A percentile compares a stretch with the other conserved stretches of the same genome.
Evolutionary conservation across 2,888 invertebrate species (phyloP).

Genomic region (Scaptomyza reducta): DNA sequence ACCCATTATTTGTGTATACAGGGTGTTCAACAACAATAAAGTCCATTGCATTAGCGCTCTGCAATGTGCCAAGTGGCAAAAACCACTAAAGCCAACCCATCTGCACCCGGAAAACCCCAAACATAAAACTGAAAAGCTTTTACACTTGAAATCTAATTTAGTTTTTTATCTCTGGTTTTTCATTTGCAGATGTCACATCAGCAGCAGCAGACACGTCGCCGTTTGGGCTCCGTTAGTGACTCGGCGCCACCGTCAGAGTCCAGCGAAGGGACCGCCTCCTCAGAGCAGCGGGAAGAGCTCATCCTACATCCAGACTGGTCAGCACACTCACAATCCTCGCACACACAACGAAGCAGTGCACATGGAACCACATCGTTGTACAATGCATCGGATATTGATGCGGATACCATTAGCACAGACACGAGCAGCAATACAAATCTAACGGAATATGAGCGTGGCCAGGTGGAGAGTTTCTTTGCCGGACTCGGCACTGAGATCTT

Average conservation of each 20-base stretch:
- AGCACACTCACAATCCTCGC: constrained; percentile 61
- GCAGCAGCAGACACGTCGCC: constrained; percentile 83
- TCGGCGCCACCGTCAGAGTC: constrained; percentile 85
- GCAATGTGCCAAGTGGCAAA: constrained; percentile 32
- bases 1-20: neutral
- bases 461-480: constrained; percentile 90
- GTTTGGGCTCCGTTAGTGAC: constrained; percentile 87
- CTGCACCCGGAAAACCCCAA: constrained; percentile 6
- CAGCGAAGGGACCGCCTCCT: constrained; percentile 86
- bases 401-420: constrained; percentile 83
- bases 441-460: constrained; percentile 87
- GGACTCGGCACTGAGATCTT: constrained; percentile 91
- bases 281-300: constrained; percentile 79
- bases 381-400: constrained; percentile 82
- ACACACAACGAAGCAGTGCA: constrained; percentile 64
- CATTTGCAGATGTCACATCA: constrained; percentile 78
- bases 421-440: constrained; percentile 84
- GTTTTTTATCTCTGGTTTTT: constrained; percentile 3
- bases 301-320: constrained; percentile 68
- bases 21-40: constrained; percentile 18
- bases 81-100: neutral
- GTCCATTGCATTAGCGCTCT: constrained; percentile 46
- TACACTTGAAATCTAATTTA: constrained; percentile 70
- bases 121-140: constrained; percentile 65
- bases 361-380: constrained; percentile 81